Base-by-base conservation (phyloP, 2,113 vertebrate species). In the Typhlomys cinereus region DNA sequence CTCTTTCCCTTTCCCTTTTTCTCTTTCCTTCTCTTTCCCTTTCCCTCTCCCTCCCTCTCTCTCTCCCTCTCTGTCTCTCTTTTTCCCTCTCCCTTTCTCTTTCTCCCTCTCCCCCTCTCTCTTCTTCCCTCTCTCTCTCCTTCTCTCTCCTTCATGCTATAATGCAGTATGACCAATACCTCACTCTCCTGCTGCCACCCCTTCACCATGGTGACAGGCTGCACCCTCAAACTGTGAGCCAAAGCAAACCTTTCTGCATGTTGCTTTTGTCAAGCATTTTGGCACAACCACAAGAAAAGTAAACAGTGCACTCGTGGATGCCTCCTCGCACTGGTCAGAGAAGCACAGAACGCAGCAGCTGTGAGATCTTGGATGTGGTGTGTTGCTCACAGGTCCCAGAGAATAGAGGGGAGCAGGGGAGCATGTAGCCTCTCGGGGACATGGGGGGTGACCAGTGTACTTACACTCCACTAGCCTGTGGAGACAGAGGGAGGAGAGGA, bases 401-500 rank as follows among this genome's bases (percentile, higher is more conserved):
- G 74, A 39, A 25, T 14, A 70, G 25, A 29, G 2, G 67, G 2
- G n/a, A 61, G 46, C 3, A 2, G 5, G 4, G 3, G 5, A 2
- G 3, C 41, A 71, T 11, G 0, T 10, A 23, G 15, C 15, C 57
- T 85, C 39, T 8, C 34, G 27, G 44, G 39, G n/a, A 12, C 25
- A 39, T 4, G 8, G 20, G 29, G 36, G 17, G 8, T 10, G 25
- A 14, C 4, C 15, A 5, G 21, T 36, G 67, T 6, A 21, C 3
- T 20, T 21, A 73, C 6, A 52, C 31, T n/a, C 7, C 46, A 64
- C 36, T 34, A 31, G 20, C 20, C 1, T 31, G 31, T 20, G 5
- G 17, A 74, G 18, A 73, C 2, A 36, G 2, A 48, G 10, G 31
- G 39, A 82, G 59, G 44, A n/a, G 64, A 21, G 57, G 5, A 41